Percentiles rank a stretch among this genome's conserved stretches.
These are phyloP conservation scores for Mirounga angustirostris DNA, from an alignment of 2,113 vertebrate species.

Conservation along the genomic window DNA sequence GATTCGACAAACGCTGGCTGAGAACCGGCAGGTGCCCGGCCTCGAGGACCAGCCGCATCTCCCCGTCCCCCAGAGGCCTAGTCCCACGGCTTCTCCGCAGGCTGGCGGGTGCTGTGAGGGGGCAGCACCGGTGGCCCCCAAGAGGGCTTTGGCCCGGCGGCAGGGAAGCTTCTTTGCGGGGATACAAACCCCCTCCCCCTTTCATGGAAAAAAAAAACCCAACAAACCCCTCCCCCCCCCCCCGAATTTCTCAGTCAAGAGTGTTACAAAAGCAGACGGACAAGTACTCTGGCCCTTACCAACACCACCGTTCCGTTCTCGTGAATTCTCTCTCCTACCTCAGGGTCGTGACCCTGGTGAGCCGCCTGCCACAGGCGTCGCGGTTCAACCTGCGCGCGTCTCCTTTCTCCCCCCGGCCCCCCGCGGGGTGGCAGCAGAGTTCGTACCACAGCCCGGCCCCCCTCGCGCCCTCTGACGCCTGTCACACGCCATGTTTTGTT, in stretches of 20 bases:
- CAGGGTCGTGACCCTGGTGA: not conserved
- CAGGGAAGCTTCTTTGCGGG: conserved; percentile 31
- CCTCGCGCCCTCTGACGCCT: not conserved
- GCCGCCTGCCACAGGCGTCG: not conserved
- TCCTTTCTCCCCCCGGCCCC: not conserved
- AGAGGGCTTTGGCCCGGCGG: not conserved
- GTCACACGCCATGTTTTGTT: not conserved
- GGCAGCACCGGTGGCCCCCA: not conserved
- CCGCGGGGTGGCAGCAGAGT: not conserved
- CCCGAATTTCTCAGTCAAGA: not conserved
- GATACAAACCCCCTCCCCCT: not conserved
- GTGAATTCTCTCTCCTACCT: not conserved
- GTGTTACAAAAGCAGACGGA: not conserved
- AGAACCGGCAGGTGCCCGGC: not conserved
- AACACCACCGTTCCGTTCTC: rapidly evolving
- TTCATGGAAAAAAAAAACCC: conserved; percentile 10
- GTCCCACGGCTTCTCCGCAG: not conserved
- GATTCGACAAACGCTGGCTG: not conserved
- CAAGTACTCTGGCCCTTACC: not conserved
- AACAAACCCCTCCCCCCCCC: not conserved
- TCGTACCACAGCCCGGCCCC: not conserved
- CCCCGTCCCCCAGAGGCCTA: not conserved
- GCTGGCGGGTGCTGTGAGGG: not conserved
- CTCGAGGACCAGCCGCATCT: not conserved
- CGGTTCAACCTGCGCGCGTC: not conserved